phyloP scores from a whole-genome alignment of 2,113 vertebrate genomes.

The Cyanoramphus novaezelandiae region DNA sequence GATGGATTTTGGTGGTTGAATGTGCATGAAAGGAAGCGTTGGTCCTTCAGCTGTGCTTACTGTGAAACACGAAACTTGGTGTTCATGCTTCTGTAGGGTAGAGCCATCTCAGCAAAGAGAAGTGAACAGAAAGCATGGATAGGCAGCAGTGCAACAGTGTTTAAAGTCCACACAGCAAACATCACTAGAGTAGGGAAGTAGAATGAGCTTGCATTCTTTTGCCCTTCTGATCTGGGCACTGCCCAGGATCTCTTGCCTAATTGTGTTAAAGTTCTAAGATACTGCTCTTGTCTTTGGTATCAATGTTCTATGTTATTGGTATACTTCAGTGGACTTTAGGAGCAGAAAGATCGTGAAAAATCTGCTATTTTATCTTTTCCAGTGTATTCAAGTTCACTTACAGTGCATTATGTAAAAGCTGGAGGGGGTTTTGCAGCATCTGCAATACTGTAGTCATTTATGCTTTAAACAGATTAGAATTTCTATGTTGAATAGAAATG shows the following conservation, averaged over 20 bases:
- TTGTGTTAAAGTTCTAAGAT: neutral
- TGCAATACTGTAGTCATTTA: neutral
- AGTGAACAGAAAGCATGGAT: fast-evolving
- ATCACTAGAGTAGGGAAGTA: neutral
- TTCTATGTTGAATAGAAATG: neutral
- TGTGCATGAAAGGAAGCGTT: fast-evolving
- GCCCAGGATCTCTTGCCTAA: neutral
- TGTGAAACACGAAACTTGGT: fast-evolving
- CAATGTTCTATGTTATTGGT: fast-evolving
- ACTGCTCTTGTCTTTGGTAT: neutral
- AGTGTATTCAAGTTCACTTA: neutral
- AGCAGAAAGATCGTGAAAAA: neutral
- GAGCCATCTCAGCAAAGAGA: fast-evolving
- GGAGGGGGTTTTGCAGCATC: neutral
- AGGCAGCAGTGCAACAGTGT: neutral
- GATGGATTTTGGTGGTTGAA: neutral
- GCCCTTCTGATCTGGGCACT: neutral
- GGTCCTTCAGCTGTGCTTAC: neutral
- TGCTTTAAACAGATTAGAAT: neutral
- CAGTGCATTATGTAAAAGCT: neutral
- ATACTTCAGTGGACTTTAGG: neutral
- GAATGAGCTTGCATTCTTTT: fast-evolving
- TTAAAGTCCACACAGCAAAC: neutral
- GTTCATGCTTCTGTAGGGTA: fast-evolving
- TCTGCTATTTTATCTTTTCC: neutral